Conservation (phyloP, 2,888 invertebrate species). For the Bhutanitis thaidina region DNA sequence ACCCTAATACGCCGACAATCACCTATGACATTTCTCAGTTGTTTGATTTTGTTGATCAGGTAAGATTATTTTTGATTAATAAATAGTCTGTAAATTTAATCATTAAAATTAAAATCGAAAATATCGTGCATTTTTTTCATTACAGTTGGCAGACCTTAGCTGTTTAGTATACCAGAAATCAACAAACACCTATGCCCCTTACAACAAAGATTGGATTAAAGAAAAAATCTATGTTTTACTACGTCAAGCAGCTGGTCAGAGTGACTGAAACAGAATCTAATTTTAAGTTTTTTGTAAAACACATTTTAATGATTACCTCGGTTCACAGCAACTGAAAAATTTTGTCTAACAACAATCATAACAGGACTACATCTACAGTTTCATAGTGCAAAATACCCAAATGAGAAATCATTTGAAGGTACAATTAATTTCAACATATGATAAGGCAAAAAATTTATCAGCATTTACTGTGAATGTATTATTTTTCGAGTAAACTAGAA, state of each 20-base stretch:
- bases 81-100: background rate
- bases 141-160: constrained; percentile 92
- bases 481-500: no score
- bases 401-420: no score
- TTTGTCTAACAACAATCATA: no score
- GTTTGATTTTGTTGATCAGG: constrained; percentile 98
- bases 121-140: constrained; percentile 23
- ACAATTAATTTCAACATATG: no score
- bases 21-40: constrained; percentile 99
- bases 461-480: no score
- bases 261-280: constrained; percentile 36
- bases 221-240: constrained; percentile 98
- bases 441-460: no score
- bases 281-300: constrained; percentile 14
- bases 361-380: no score
- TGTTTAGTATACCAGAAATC: constrained; percentile 98
- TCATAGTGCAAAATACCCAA: no score
- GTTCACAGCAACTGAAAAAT: background rate
- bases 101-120: background rate
- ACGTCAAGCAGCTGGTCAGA: constrained; percentile 91
- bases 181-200: constrained; percentile 97
- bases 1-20: constrained; percentile 97
- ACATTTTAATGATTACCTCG: background rate
- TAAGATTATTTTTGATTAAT: constrained; percentile 32
- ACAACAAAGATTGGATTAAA: constrained; percentile 99